Conservation (phyloP, 2,888 invertebrate genomes). For the Penaeus monodon region DNA sequence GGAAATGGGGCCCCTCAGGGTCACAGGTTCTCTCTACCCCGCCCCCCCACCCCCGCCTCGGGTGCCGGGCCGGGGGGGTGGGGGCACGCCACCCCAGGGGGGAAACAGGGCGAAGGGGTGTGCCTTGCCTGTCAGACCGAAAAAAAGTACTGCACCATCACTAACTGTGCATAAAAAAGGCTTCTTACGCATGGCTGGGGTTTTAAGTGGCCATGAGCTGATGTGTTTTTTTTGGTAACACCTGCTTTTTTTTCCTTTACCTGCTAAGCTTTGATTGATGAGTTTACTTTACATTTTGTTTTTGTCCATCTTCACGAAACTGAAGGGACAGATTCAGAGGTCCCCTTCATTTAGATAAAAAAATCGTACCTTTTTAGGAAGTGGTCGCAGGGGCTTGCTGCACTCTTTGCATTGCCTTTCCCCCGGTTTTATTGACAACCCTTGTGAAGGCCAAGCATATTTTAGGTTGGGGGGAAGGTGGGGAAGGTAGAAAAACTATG, state of each 20-base stretch:
- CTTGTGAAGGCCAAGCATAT: too few relatives aligned
- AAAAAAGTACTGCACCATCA: slow-evolving; percentile 61
- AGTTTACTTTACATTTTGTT: neutral
- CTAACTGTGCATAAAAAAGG: slow-evolving; percentile 60
- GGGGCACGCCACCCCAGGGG: slow-evolving; percentile 40
- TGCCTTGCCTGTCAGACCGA: slow-evolving; percentile 60
- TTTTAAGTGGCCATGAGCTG: slow-evolving; percentile 15
- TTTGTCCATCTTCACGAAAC: neutral
- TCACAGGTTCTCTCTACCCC: slow-evolving; percentile 47
- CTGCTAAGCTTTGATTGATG: slow-evolving; percentile 8
- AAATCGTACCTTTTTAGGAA: neutral
- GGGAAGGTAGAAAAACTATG: too few relatives aligned
- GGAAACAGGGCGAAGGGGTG: slow-evolving; percentile 42
- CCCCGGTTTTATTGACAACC: neutral
- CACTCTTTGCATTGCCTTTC: slow-evolving; percentile 12
- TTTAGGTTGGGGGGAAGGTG: too few relatives aligned
- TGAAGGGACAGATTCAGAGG: too few relatives aligned
- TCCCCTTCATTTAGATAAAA: too few relatives aligned
- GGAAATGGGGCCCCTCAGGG: slow-evolving; percentile 37
- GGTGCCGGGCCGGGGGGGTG: slow-evolving; percentile 45
- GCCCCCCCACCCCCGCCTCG: slow-evolving; percentile 52
- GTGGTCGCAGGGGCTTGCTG: slow-evolving; percentile 15
- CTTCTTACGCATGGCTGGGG: slow-evolving; percentile 49
- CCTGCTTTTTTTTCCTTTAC: slow-evolving; percentile 2
- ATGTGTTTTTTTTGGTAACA: slow-evolving; percentile 20